phyloP scores from a whole-genome alignment of 53 echinoderm and acorn worm species.

The Henricia sp. region DNA sequence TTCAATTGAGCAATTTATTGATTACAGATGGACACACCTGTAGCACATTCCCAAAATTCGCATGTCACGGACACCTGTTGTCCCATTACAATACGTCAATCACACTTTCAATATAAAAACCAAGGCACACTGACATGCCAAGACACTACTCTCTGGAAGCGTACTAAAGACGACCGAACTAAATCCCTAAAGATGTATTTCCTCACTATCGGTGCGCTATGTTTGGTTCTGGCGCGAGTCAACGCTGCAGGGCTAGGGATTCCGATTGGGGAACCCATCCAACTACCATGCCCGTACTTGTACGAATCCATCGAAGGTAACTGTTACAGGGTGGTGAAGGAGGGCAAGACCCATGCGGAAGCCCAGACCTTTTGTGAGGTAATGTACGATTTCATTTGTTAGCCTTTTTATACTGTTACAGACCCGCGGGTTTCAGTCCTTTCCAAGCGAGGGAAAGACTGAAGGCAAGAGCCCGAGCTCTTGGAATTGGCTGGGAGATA shows the following conservation, averaged over 20 bases:
- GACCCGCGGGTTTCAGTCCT: too few species aligned
- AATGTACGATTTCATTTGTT: not conserved
- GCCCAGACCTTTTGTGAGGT: conserved; percentile 23
- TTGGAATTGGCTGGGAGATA: too few species aligned
- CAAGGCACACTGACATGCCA: not conserved
- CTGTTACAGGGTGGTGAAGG: conserved; percentile 23
- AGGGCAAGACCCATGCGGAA: not conserved
- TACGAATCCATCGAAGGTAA: not conserved
- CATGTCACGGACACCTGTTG: conserved; percentile 4
- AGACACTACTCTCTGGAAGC: not conserved
- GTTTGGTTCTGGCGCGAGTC: not conserved
- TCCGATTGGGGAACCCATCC: not conserved
- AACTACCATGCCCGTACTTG: conserved; percentile 7
- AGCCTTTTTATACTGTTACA: too few species aligned
- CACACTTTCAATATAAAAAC: conserved; percentile 19
- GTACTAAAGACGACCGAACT: not conserved
- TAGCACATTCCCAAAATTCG: not conserved
- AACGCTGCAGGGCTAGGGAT: not conserved
- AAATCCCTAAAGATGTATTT: conserved; percentile 5
- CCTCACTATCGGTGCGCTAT: not conserved
- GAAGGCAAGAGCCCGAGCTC: too few species aligned
- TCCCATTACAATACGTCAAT: not conserved
- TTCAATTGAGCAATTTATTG: too few species aligned
- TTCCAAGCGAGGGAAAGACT: too few species aligned
- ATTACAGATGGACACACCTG: not conserved